phyloP scores from a whole-genome alignment of 2,113 vertebrate genomes.

The Lagopus muta region DNA sequence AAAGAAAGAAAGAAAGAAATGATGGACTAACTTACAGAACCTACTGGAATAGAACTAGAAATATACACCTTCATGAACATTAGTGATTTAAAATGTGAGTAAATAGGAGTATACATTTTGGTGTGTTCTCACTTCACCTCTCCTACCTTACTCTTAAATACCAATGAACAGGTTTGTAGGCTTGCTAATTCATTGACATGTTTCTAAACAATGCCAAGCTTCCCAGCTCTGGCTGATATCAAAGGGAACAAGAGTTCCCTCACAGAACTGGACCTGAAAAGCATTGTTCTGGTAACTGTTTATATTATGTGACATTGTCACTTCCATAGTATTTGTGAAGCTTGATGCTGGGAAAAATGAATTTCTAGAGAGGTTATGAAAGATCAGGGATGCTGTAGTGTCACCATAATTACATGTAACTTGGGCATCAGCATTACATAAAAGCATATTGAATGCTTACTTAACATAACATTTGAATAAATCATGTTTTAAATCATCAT shows the following conservation, averaged over 20 bases:
- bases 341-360: slow-evolving; percentile 53
- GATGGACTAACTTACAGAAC: not conserved
- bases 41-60: not conserved
- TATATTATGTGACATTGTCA: slow-evolving; percentile 60
- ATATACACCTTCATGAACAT: not conserved
- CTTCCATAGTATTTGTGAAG: slow-evolving; percentile 44
- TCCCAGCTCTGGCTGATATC: slow-evolving; percentile 16
- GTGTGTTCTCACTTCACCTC: not conserved
- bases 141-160: not conserved
- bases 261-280: slow-evolving; percentile 42
- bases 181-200: slow-evolving; percentile 22
- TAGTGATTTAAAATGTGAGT: not conserved
- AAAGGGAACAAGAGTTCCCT: slow-evolving; percentile 7
- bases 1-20: not conserved
- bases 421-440: slow-evolving; percentile 68
- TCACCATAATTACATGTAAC: slow-evolving; percentile 69
- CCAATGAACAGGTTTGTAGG: not conserved
- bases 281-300: slow-evolving; percentile 48
- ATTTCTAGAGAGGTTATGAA: slow-evolving; percentile 58
- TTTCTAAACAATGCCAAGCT: slow-evolving; percentile 25
- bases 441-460: slow-evolving; percentile 67
- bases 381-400: slow-evolving; percentile 56
- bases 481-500: slow-evolving; percentile 69
- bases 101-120: not conserved
- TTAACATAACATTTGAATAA: slow-evolving; percentile 73